Percentiles rank a stretch among this genome's conserved stretches.
Conservation (phyloP, 1,140 invertebrate species). For the Thaumetopoea pityocampa region DNA sequence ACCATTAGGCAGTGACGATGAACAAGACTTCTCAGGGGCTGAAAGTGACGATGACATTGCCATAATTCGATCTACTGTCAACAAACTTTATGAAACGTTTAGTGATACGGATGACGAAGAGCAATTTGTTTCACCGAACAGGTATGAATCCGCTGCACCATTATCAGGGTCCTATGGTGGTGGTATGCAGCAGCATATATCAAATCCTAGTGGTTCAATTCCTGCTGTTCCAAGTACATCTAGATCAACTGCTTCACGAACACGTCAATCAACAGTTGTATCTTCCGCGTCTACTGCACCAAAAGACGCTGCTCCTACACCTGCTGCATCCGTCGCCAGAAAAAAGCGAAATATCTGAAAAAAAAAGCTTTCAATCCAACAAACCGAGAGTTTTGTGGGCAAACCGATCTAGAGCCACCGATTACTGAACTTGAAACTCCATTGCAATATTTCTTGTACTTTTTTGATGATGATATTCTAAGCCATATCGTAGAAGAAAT, state of each 20-base stretch:
- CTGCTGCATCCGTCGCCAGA: not conserved
- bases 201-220: too few relatives aligned
- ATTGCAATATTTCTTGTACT: slow-evolving; percentile 17
- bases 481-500: slow-evolving; percentile 15
- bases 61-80: not conserved
- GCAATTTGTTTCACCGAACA: not conserved
- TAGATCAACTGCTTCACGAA: too few relatives aligned
- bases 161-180: too few relatives aligned
- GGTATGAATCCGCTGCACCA: not conserved
- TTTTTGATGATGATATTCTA: slow-evolving; percentile 18
- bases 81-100: not conserved
- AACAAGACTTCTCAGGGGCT: not conserved
- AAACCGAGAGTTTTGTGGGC: slow-evolving; percentile 1
- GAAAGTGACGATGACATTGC: not conserved
- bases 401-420: slow-evolving; percentile 9
- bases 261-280: too few relatives aligned
- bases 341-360: not conserved
- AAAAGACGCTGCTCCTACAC: too few relatives aligned
- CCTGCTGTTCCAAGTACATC: too few relatives aligned
- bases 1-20: not conserved
- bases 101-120: not conserved
- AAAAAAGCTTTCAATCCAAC: not conserved
- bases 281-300: too few relatives aligned
- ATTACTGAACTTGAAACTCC: slow-evolving; percentile 10
- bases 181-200: too few relatives aligned